Conservation (phyloP, 1,140 invertebrate species). For the Eriosoma lanigerum region DNA sequence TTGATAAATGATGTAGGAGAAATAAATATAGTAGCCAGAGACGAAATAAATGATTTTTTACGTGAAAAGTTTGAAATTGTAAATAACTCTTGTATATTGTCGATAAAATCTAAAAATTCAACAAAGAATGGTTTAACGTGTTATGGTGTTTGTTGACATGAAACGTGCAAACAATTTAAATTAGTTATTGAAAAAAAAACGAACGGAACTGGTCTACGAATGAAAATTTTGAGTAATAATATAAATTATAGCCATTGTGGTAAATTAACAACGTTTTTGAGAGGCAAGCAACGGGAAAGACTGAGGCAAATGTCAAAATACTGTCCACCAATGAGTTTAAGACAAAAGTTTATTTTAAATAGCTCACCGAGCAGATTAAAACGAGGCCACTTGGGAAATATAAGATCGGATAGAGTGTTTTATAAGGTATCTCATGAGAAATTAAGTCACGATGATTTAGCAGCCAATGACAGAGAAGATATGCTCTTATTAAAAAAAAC, state of each 20-base stretch:
- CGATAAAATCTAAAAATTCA: neutral
- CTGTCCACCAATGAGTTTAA: neutral
- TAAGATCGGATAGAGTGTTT: neutral
- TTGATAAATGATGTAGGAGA: too few species aligned
- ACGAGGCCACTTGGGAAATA: neutral
- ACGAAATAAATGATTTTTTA: slow-evolving; percentile 5
- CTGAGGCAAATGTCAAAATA: neutral
- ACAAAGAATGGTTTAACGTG: neutral
- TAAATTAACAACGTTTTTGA: neutral
- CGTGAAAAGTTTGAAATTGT: neutral
- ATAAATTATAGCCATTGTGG: neutral
- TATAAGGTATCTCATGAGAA: neutral
- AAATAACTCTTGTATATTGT: neutral
- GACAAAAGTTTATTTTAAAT: neutral
- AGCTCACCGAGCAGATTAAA: neutral
- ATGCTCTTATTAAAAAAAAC: neutral
- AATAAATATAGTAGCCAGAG: too few species aligned
- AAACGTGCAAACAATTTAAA: neutral
- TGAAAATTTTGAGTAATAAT: neutral
- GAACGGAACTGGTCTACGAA: neutral
- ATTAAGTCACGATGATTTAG: neutral
- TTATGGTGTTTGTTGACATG: neutral
- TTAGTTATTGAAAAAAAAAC: neutral
- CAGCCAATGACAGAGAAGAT: neutral
- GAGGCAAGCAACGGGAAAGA: neutral